Conservation (phyloP, 2,113 vertebrate species). For the Pteropus alecto region DNA sequence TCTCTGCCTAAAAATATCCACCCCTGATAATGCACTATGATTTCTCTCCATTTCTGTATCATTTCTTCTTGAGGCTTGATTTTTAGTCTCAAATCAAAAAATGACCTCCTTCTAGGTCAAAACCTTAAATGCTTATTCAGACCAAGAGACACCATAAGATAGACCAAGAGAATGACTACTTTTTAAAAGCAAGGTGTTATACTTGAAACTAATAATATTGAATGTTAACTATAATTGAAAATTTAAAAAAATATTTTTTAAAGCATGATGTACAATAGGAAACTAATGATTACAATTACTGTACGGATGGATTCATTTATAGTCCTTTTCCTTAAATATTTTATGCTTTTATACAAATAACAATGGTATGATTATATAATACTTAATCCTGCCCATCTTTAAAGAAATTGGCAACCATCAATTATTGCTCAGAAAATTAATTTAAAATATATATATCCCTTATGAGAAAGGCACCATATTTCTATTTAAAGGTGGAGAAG, state of each 20-base stretch:
- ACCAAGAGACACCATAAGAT: not conserved
- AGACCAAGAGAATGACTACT: not conserved
- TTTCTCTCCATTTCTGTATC: not conserved
- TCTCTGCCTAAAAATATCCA: not conserved
- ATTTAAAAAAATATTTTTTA: not conserved
- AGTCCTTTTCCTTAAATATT: not conserved
- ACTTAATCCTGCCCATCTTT: not conserved
- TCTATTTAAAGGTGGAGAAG: not conserved
- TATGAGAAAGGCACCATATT: not conserved
- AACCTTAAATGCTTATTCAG: not conserved
- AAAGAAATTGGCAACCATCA: not conserved
- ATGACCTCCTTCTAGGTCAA: not conserved
- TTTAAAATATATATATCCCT: not conserved
- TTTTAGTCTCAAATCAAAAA: not conserved
- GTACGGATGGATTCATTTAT: not conserved
- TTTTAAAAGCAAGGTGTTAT: not conserved
- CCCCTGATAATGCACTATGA: not conserved
- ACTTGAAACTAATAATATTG: no score
- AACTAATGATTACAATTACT: not conserved
- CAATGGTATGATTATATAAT: not conserved
- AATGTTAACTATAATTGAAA: no score
- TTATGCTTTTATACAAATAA: not conserved
- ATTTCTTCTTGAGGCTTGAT: not conserved
- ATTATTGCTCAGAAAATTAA: not conserved
- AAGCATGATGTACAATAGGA: not conserved